Evolutionary conservation across 2,797 vertebrate genomes (phyloP).

Genomic region (Melanotaenia pygmaea): DNA sequence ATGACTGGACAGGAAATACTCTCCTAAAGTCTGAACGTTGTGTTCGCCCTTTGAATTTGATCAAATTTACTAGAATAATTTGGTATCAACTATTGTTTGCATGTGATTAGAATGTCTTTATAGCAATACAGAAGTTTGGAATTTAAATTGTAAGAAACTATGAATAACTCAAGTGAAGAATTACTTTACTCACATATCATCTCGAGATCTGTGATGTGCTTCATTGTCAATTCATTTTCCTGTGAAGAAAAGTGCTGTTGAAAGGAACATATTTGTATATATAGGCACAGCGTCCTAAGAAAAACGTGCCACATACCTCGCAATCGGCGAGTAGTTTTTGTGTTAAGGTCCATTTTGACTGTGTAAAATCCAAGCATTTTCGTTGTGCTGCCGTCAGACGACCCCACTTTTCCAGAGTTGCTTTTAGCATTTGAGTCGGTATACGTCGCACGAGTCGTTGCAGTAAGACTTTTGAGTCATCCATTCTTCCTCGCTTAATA

Average conservation of each 20-base stretch:
- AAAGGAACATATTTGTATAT: too few relatives aligned
- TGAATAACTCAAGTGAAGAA: too few relatives aligned
- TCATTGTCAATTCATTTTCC: constrained; percentile 81
- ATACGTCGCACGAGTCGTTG: constrained; percentile 84
- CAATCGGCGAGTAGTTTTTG: constrained; percentile 80
- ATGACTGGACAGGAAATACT: background rate
- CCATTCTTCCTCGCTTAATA: constrained; percentile 68
- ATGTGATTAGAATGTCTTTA: background rate
- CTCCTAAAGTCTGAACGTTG: background rate
- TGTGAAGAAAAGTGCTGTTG: constrained; percentile 54
- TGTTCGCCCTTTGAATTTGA: too few relatives aligned
- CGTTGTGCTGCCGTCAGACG: constrained; percentile 82
- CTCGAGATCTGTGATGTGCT: constrained; percentile 88
- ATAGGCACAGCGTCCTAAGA: too few relatives aligned
- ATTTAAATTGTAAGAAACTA: background rate
- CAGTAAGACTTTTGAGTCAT: constrained; percentile 80
- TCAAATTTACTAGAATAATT: background rate
- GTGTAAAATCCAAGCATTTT: constrained; percentile 75
- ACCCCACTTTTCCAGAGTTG: constrained; percentile 84
- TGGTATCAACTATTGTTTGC: background rate
- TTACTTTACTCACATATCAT: constrained; percentile 88
- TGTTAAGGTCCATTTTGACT: constrained; percentile 80
- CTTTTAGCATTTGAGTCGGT: constrained; percentile 72
- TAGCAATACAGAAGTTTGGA: background rate
- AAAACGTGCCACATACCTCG: constrained; percentile 76